Conservation (phyloP, 2,797 vertebrate species). For the Tiaroga cobitis region DNA sequence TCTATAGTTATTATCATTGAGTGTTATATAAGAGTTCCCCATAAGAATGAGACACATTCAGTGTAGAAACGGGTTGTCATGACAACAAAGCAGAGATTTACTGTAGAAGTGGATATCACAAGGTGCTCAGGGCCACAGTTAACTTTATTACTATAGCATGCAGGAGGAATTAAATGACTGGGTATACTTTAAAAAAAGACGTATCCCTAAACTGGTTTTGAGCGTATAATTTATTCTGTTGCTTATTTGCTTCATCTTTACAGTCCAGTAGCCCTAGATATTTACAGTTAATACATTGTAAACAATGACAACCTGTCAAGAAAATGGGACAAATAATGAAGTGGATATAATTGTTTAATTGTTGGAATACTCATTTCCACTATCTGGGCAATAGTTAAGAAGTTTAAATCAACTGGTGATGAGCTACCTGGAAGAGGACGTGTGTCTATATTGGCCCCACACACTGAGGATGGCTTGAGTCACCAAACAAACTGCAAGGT, state of each 20-base stretch:
- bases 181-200: background rate
- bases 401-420: no score
- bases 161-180: background rate
- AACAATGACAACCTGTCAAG: background rate
- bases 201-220: background rate
- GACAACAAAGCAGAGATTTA: slow-evolving; percentile 37
- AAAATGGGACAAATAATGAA: background rate
- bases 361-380: background rate
- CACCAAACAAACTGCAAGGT: no score
- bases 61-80: slow-evolving; percentile 32
- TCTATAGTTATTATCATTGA: slow-evolving; percentile 29
- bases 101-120: background rate
- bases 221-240: background rate
- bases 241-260: background rate
- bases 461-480: no score
- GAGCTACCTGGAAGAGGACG: no score
- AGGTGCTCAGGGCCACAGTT: background rate
- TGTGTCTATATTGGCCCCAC: no score
- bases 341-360: background rate
- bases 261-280: background rate
- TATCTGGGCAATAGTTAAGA: no score
- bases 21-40: slow-evolving; percentile 38
- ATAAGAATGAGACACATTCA: slow-evolving; percentile 22
- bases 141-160: background rate
- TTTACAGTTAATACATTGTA: background rate